A percentile compares a stretch with the other conserved stretches of the same genome.
Conservation (phyloP, 2,113 vertebrate genomes). For the Eulacestoma nigropectus region DNA sequence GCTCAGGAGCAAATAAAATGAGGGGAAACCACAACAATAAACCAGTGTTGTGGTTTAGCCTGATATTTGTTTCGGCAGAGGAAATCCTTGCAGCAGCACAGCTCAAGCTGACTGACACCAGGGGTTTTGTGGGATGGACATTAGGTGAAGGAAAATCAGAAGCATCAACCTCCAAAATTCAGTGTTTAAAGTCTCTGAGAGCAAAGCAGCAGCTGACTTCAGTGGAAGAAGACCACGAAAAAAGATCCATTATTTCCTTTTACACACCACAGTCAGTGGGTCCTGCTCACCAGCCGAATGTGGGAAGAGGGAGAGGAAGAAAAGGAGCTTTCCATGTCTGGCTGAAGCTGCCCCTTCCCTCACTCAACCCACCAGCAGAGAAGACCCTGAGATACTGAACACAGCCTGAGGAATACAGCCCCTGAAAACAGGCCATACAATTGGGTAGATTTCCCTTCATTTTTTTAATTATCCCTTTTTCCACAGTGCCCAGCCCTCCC, state of each 20-base stretch:
- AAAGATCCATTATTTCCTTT: not conserved
- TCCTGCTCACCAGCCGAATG: not conserved
- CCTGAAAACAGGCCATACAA: not conserved
- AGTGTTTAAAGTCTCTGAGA: not conserved
- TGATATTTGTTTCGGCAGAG: not conserved
- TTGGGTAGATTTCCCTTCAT: not conserved
- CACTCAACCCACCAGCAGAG: not conserved
- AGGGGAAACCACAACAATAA: not conserved
- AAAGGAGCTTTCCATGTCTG: not conserved
- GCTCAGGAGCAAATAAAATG: not conserved
- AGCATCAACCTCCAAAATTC: not conserved
- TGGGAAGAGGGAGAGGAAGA: not conserved
- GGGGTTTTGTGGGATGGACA: not conserved
- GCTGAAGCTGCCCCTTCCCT: not conserved
- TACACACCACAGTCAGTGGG: rapidly evolving
- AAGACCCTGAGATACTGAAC: not conserved
- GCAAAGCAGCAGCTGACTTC: not conserved
- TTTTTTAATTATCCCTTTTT: not conserved
- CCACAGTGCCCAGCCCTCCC: not conserved
- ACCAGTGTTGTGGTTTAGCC: not conserved
- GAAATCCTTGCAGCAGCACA: not conserved
- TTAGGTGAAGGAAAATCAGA: not conserved
- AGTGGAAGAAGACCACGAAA: not conserved
- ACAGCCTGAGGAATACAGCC: not conserved
- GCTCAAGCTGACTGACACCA: not conserved